Percentiles rank a stretch among this genome's conserved stretches.
phyloP scores from a whole-genome alignment of 2,797 vertebrate species.

The Tachyglossus aculeatus region DNA sequence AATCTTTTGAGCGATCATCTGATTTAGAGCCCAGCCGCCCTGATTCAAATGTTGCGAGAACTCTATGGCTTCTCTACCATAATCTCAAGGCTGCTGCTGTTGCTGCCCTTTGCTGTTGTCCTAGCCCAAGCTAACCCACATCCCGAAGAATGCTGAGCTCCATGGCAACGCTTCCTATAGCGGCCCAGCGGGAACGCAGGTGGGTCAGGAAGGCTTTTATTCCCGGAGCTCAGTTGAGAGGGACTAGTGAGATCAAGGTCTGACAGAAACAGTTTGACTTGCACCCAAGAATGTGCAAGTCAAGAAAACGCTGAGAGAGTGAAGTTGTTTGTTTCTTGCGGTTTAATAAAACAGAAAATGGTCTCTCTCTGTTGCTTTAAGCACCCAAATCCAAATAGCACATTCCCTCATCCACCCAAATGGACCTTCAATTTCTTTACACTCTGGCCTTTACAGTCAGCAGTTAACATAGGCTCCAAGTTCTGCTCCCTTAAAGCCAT shows the following conservation, averaged over 20 bases:
- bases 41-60: conserved; percentile 22
- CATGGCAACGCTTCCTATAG: not conserved
- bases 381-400: not conserved
- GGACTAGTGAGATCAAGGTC: not conserved
- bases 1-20: not conserved
- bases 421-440: not conserved
- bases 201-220: not conserved
- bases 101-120: not conserved
- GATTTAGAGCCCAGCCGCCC: conserved; percentile 32
- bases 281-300: not conserved
- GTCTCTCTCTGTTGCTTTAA: not conserved
- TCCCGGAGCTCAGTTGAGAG: not conserved
- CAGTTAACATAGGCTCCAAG: not conserved
- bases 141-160: not conserved
- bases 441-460: not conserved
- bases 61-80: not conserved
- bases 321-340: not conserved
- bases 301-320: not conserved
- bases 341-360: not conserved
- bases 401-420: not conserved
- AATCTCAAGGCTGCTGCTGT: not conserved
- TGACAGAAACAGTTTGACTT: not conserved
- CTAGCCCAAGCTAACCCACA: not conserved
- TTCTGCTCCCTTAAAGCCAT: not conserved
- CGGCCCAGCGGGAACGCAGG: not conserved